Evolutionary conservation across 2,888 invertebrate genomes (phyloP).

Genomic region (Lomographa bimaculata): DNA sequence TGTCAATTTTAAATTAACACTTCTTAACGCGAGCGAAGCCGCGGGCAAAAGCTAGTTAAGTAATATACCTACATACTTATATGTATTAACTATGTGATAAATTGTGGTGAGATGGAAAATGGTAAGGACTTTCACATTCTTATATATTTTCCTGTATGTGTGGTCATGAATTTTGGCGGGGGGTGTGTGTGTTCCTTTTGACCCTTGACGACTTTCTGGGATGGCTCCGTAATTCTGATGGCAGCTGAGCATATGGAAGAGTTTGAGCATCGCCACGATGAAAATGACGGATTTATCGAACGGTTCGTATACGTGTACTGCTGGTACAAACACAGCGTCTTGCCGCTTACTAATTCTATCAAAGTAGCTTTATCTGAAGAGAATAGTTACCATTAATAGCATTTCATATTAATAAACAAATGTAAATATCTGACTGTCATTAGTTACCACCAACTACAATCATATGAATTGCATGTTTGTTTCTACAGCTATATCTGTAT

Average conservation of each 20-base stretch:
- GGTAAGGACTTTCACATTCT: no score
- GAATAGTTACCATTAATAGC: no score
- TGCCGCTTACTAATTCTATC: constrained; percentile 30
- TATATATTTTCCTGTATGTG: constrained; percentile 1
- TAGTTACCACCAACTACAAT: no score
- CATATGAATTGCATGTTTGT: no score
- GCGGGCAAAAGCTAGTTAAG: no score
- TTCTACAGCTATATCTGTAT: no score
- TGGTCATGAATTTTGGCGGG: neutral
- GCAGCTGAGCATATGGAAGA: constrained; percentile 11
- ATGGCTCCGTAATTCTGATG: neutral
- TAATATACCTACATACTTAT: neutral
- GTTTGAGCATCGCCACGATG: constrained; percentile 28
- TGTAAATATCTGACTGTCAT: no score
- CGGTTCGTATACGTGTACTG: constrained; percentile 3
- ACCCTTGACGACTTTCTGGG: neutral
- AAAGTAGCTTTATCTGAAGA: constrained; percentile 10
- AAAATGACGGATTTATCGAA: neutral
- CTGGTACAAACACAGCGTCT: constrained; percentile 25
- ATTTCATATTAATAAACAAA: no score
- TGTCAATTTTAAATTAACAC: no score
- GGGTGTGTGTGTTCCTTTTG: constrained; percentile 9
- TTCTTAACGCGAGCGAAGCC: no score
- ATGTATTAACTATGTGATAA: no score
- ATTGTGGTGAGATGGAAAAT: no score